Base-by-base conservation (phyloP, 2,113 vertebrate genomes). In the Gallinago undulata region DNA sequence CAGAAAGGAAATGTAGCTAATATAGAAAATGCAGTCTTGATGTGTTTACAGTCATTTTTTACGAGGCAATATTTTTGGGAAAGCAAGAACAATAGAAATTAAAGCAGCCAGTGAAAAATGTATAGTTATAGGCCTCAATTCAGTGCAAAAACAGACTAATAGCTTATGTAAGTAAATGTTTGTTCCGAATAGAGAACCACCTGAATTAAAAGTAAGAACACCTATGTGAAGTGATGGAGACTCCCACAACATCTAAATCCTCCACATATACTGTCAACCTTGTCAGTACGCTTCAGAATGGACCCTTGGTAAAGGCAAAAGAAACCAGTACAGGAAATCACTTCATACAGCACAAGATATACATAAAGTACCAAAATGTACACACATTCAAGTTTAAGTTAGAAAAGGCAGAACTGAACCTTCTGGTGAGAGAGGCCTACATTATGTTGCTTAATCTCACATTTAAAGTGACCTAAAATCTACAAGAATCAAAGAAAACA, bases 121-220 rank as follows among this genome's bases (percentile, higher is more conserved):
- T 79, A 84, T 41, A 93, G 81, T 93, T 94, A 95, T 51, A 96
- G 94, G 95, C 95, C 96, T 96, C 86, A 82, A 41, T 94, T 94
- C 96, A 97, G 94, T 97, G 96, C 95, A 97, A 96, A 96, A 97
- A 1, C 93, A 93, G 92, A 94, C 89, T 69, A 93, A 93, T 92
- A 96, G 96, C 96, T 97, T 95, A 92, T 84, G 86, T 89, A 89
- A 96, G 92, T 89, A 94, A 91, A 91, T 94, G 81, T 79, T 96
- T 95, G 94, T 92, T 89, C 90, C 90, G 83, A 87, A 79, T 16
- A 97, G 77, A 97, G 92, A 97, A 96, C 82, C 56, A 96, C 91
- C 93, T 94, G 95, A 97, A 95, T 94, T 94, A 94, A 94, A 96
- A 97, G 75, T 89, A 93, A 89, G 93, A 95, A 96, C 89, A 95